Evolutionary conservation across 2,888 invertebrate species (phyloP).

Genomic region (Drosophila nr. fundita): DNA sequence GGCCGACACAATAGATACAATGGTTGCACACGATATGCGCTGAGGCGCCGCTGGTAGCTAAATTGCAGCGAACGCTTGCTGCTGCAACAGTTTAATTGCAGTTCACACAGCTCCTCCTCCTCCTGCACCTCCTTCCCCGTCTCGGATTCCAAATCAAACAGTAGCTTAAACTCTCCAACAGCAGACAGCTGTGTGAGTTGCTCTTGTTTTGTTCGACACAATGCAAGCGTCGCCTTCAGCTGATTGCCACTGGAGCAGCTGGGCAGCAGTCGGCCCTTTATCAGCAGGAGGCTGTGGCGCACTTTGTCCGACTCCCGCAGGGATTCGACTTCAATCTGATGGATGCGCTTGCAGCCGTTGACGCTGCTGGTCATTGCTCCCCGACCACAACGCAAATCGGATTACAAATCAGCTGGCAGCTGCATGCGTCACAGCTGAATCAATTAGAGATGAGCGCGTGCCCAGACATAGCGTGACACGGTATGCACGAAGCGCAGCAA

Average conservation of each 20-base stretch:
- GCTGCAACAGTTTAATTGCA: slow-evolving; percentile 66
- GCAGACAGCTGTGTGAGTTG: slow-evolving; percentile 56
- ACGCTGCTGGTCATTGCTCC: slow-evolving; percentile 67
- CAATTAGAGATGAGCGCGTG: slow-evolving; percentile 3
- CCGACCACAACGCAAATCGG: slow-evolving; percentile 4
- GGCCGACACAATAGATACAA: slow-evolving; percentile 93
- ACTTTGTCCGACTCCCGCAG: slow-evolving; percentile 75
- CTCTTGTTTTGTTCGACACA: slow-evolving; percentile 26
- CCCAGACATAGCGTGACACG: slow-evolving; percentile 10
- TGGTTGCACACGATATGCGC: slow-evolving; percentile 85
- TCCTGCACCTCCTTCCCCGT: not conserved
- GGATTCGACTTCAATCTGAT: slow-evolving; percentile 73
- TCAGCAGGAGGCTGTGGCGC: slow-evolving; percentile 78
- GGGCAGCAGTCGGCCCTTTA: slow-evolving; percentile 80
- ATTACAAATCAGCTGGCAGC: slow-evolving; percentile 26
- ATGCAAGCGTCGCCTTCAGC: slow-evolving; percentile 54
- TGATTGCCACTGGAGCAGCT: slow-evolving; percentile 63
- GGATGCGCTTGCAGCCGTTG: slow-evolving; percentile 61
- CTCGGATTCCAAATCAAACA: slow-evolving; percentile 67
- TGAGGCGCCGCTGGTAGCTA: slow-evolving; percentile 49
- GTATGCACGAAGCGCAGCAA: not conserved
- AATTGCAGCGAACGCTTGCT: slow-evolving; percentile 52
- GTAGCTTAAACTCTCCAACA: slow-evolving; percentile 80
- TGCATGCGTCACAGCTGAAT: slow-evolving; percentile 32
- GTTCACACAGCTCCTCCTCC: slow-evolving; percentile 20